Conservation (phyloP, 2,888 invertebrate species). For the Habrosyne pyritoides region DNA sequence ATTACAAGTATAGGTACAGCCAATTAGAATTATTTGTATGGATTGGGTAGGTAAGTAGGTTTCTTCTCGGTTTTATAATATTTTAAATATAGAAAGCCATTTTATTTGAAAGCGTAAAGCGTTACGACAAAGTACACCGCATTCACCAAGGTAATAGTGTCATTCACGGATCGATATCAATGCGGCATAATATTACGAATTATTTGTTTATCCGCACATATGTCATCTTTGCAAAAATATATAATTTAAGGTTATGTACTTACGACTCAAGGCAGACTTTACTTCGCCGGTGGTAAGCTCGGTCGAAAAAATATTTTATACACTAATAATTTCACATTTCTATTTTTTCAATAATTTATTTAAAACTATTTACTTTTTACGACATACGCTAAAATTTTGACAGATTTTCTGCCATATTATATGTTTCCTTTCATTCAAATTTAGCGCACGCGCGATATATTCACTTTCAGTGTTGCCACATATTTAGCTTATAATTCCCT, state of each 20-base stretch:
- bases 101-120: constrained; percentile 29
- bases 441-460: constrained; percentile 66
- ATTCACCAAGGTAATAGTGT: constrained; percentile 31
- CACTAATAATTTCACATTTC: constrained; percentile 73
- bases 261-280: constrained; percentile 55
- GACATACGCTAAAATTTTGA: constrained; percentile 65
- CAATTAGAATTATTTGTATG: background rate
- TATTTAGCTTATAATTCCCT: constrained; percentile 31
- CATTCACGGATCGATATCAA: constrained; percentile 68
- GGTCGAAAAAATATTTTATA: constrained; percentile 37
- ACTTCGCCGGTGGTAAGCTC: constrained; percentile 52
- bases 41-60: too few species aligned
- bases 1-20: background rate
- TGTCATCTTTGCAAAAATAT: constrained; percentile 31
- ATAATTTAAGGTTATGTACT: constrained; percentile 57
- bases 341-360: constrained; percentile 47
- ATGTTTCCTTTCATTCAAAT: too few species aligned
- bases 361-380: constrained; percentile 36
- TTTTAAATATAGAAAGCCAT: constrained; percentile 14
- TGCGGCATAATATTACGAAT: constrained; percentile 57
- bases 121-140: constrained; percentile 39
- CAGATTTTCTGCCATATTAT: constrained; percentile 57
- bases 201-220: constrained; percentile 36
- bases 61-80: too few species aligned
- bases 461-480: constrained; percentile 33